Evolutionary conservation across 2,888 invertebrate genomes (phyloP).

Genomic region (Caenorhabditis angaria): DNA sequence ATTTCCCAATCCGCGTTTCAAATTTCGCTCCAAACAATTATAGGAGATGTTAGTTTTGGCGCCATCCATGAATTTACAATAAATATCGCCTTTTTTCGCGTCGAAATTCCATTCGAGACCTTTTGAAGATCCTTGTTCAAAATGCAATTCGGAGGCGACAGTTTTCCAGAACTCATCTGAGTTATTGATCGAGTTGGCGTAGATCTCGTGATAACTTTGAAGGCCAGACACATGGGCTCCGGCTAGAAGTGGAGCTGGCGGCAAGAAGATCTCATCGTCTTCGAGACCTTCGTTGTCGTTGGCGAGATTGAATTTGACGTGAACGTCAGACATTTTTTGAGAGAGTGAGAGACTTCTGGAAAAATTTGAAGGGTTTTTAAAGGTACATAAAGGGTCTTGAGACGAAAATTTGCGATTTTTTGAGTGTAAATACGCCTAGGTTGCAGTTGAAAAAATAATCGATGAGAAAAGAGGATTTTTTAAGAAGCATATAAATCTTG

Average conservation of each 20-base stretch:
- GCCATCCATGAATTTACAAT: slow-evolving; percentile 92
- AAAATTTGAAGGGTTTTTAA: neutral
- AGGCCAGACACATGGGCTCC: slow-evolving; percentile 69
- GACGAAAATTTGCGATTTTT: neutral
- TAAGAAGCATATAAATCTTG: no score
- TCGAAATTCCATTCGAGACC: slow-evolving; percentile 92
- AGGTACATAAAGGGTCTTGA: neutral
- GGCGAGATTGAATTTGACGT: slow-evolving; percentile 55
- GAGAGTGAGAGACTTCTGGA: no score
- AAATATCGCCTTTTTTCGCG: slow-evolving; percentile 85
- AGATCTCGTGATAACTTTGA: slow-evolving; percentile 65
- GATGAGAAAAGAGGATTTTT: no score
- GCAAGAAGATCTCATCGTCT: slow-evolving; percentile 62
- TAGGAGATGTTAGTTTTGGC: slow-evolving; percentile 88
- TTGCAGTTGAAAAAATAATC: no score
- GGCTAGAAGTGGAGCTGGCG: slow-evolving; percentile 69
- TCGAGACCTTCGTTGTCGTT: slow-evolving; percentile 18
- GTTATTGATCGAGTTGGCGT: slow-evolving; percentile 82
- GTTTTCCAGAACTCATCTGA: slow-evolving; percentile 92
- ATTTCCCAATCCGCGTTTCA: slow-evolving; percentile 87
- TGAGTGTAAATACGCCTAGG: no score
- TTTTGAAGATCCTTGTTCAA: slow-evolving; percentile 79
- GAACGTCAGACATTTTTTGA: slow-evolving; percentile 56
- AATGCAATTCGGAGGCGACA: slow-evolving; percentile 90
- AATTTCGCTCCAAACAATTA: slow-evolving; percentile 90